These are phyloP conservation scores for Caenorhabditis sp. DNA, from an alignment of 2,888 invertebrate species.

Conservation along the genomic window DNA sequence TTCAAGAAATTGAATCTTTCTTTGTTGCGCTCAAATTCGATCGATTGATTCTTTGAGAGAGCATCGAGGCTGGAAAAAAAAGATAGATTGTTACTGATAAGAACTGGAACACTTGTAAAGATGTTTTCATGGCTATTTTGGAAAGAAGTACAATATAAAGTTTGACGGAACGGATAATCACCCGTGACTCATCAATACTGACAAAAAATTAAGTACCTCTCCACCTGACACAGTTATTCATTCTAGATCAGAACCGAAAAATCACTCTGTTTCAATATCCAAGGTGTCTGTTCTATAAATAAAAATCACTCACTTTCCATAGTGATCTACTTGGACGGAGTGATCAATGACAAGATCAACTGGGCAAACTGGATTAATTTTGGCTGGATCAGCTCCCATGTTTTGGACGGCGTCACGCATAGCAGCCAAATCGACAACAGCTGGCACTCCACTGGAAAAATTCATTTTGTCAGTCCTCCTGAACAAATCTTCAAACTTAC, in stretches of 20 bases:
- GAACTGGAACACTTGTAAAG: slow-evolving; percentile 1
- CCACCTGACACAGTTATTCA: no score
- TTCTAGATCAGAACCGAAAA: no score
- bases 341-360: slow-evolving; percentile 98
- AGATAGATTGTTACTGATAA: neutral
- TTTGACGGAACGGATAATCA: no score
- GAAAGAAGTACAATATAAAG: no score
- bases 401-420: slow-evolving; percentile 93
- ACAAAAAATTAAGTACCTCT: neutral
- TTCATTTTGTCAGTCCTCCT: neutral
- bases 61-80: slow-evolving; percentile 81
- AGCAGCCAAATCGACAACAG: slow-evolving; percentile 97
- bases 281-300: no score
- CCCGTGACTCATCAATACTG: no score
- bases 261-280: no score
- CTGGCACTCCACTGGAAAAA: slow-evolving; percentile 87
- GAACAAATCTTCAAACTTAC: slow-evolving; percentile 72
- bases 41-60: slow-evolving; percentile 86
- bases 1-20: slow-evolving; percentile 95
- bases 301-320: slow-evolving; percentile 74
- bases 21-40: slow-evolving; percentile 93
- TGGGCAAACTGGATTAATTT: slow-evolving; percentile 95
- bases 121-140: no score
- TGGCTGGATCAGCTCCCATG: slow-evolving; percentile 86
- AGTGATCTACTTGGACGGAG: slow-evolving; percentile 94